Conservation (phyloP, 2,888 invertebrate species). For the Horisme vitalbata region DNA sequence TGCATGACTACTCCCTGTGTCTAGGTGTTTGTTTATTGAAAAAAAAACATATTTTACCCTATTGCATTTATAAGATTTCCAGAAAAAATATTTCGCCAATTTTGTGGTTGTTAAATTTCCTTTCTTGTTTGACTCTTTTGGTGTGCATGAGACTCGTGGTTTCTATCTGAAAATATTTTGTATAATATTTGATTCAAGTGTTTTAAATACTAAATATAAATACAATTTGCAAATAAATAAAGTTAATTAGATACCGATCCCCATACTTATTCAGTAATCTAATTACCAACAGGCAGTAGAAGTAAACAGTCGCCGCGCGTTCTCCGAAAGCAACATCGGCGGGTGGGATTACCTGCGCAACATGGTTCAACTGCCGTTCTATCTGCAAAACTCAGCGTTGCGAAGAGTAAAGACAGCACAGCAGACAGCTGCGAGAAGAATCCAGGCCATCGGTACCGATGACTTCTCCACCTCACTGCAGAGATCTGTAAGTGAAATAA, state of each 20-base stretch:
- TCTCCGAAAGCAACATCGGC: conserved; percentile 95
- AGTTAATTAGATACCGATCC: too few relatives aligned
- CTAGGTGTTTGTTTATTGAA: conserved; percentile 5
- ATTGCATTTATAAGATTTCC: background rate
- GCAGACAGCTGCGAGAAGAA: conserved; percentile 85
- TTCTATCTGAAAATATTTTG: background rate
- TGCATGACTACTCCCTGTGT: conserved; percentile 17
- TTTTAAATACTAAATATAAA: too few relatives aligned
- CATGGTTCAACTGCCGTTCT: conserved; percentile 98
- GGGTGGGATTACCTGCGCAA: conserved; percentile 97
- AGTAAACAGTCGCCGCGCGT: conserved; percentile 92
- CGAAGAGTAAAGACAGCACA: conserved; percentile 94
- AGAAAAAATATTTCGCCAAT: background rate
- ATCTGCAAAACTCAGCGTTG: conserved; percentile 97
- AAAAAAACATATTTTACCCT: background rate
- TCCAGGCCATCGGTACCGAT: conserved; percentile 79
- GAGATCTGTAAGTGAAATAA: conserved; percentile 70
- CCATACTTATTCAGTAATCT: background rate
- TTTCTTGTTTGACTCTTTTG: too few relatives aligned
- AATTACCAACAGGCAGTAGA: conserved; percentile 88
- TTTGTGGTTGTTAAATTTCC: background rate
- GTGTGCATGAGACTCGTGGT: conserved; percentile 21
- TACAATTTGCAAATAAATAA: too few relatives aligned
- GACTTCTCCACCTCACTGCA: conserved; percentile 78
- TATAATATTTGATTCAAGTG: too few relatives aligned